Conservation (phyloP, 2,888 invertebrate genomes). For the Eupelmus urozonus region DNA sequence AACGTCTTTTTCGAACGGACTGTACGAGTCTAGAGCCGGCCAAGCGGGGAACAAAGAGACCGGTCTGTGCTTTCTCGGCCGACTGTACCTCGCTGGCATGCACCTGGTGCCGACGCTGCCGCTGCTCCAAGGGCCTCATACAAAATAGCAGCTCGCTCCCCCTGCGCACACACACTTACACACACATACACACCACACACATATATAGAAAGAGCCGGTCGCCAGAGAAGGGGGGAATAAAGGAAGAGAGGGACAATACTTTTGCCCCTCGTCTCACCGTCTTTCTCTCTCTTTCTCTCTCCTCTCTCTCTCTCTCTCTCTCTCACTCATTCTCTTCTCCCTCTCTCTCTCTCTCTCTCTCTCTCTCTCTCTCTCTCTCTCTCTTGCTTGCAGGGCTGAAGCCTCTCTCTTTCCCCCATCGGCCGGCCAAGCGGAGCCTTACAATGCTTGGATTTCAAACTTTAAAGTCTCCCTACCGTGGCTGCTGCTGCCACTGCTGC, state of each 20-base stretch:
- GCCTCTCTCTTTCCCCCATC: conserved; percentile 17
- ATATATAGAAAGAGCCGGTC: neutral
- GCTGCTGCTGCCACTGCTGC: neutral
- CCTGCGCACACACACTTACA: conserved; percentile 58
- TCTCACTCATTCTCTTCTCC: conserved; percentile 55
- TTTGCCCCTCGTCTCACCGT: conserved; percentile 64
- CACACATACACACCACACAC: conserved; percentile 55
- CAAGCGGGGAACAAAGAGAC: conserved; percentile 69
- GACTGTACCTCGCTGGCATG: conserved; percentile 75
- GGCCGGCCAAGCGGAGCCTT: conserved; percentile 1
- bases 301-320: conserved; percentile 18
- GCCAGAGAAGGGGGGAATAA: conserved; percentile 63
- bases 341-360: conserved; percentile 27
- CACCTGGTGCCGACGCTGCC: too few relatives aligned
- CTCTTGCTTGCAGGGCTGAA: conserved; percentile 1
- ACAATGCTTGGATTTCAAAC: conserved; percentile 33
- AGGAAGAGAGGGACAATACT: conserved; percentile 74
- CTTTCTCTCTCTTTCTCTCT: conserved; percentile 7
- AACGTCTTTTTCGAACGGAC: conserved; percentile 12
- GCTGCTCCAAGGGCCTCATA: conserved; percentile 72
- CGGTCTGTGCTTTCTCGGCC: conserved; percentile 70
- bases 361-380: conserved; percentile 45
- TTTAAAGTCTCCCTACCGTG: conserved; percentile 21
- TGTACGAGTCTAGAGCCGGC: conserved; percentile 53
- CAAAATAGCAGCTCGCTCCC: conserved; percentile 74